A percentile compares a stretch with the other conserved stretches of the same genome.
Conservation (phyloP, 2,888 invertebrate genomes). For the Drosophila phalerata region DNA sequence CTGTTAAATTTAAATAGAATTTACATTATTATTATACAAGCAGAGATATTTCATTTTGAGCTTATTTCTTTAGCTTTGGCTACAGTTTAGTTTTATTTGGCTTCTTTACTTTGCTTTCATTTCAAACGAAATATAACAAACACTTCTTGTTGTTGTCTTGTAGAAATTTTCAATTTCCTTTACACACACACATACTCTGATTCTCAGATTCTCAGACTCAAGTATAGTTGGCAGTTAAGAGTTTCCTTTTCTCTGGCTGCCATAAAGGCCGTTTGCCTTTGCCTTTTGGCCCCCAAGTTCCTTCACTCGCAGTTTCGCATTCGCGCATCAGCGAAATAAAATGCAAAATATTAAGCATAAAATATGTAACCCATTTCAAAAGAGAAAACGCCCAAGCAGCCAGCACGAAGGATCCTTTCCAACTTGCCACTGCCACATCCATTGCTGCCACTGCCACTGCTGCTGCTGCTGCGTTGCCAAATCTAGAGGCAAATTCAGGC, state of each 20-base stretch:
- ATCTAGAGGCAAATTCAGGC: constrained; percentile 82
- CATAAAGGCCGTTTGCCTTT: constrained; percentile 50
- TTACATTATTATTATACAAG: not conserved
- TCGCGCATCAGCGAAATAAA: constrained; percentile 67
- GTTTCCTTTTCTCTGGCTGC: constrained; percentile 45
- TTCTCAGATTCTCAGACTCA: constrained; percentile 32
- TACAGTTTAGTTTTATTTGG: constrained; percentile 41
- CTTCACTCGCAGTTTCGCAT: constrained; percentile 30
- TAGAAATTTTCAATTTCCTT: constrained; percentile 31
- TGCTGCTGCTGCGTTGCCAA: constrained; percentile 68
- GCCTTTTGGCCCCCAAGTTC: constrained; percentile 22
- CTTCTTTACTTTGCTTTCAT: constrained; percentile 36
- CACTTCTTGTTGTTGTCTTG: constrained; percentile 21
- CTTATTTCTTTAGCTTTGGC: constrained; percentile 9
- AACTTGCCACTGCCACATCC: constrained; percentile 31
- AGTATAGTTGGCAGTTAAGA: constrained; percentile 64
- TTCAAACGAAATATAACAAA: constrained; percentile 57
- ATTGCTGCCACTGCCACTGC: constrained; percentile 39
- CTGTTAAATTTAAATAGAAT: constrained; percentile 11
- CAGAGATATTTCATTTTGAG: not conserved
- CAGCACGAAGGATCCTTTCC: constrained; percentile 20
- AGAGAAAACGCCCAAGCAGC: constrained; percentile 29
- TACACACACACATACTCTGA: constrained; percentile 11
- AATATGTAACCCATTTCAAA: constrained; percentile 82
- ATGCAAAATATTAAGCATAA: constrained; percentile 83